phyloP scores from a whole-genome alignment of 2,113 vertebrate species.

The Zapus hudsonius region DNA sequence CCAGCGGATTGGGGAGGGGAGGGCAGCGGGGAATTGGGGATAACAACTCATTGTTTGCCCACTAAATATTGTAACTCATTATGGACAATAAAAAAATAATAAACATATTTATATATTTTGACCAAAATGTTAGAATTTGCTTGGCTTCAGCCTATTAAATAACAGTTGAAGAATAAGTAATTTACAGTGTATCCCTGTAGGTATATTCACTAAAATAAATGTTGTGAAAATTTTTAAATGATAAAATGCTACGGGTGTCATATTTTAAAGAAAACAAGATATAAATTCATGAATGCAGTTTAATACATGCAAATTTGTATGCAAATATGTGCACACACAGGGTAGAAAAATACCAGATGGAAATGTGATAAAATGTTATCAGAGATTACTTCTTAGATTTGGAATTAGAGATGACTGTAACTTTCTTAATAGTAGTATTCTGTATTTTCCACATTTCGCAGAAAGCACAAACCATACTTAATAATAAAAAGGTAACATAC shows the following conservation, averaged over 20 bases:
- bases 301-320: constrained; percentile 54
- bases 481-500: not conserved
- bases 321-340: constrained; percentile 18
- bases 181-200: not conserved
- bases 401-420: constrained; percentile 39
- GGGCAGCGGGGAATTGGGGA: too few relatives aligned
- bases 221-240: constrained; percentile 39
- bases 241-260: constrained; percentile 13
- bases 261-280: constrained; percentile 41
- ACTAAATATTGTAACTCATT: too few relatives aligned
- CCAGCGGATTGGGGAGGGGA: too few relatives aligned
- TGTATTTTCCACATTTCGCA: constrained; percentile 26
- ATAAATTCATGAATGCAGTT: not conserved
- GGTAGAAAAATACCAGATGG: constrained; percentile 35
- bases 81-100: too few relatives aligned
- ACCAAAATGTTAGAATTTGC: not conserved
- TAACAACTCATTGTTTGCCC: too few relatives aligned
- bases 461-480: not conserved
- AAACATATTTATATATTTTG: not conserved
- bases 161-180: not conserved
- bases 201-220: constrained; percentile 38
- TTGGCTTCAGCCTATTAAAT: not conserved
- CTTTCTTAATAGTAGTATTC: constrained; percentile 25
- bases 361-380: constrained; percentile 46
- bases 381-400: constrained; percentile 30